Conservation (phyloP, 2,797 vertebrate genomes). For the Gymnothorax javanicus region DNA sequence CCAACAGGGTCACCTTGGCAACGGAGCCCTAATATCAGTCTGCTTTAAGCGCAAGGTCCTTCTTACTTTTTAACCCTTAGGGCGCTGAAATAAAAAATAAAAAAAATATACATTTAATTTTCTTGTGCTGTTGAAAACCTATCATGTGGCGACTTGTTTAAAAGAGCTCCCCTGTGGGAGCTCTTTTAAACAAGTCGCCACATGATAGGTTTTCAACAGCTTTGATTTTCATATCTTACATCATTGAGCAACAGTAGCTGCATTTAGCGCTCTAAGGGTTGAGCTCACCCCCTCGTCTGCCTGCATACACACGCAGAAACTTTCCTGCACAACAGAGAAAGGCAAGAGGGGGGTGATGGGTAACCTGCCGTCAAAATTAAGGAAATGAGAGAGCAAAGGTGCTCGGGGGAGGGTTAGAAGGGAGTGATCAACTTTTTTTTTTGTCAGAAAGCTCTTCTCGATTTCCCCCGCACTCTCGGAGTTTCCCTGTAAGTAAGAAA, state of each 20-base stretch:
- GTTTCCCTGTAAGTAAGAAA: conserved; percentile 21
- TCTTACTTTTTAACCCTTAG: background rate
- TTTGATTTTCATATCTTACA: too few species aligned
- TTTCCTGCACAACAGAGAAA: background rate
- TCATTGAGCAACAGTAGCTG: too few species aligned
- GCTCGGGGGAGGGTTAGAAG: background rate
- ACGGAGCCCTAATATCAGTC: conserved; percentile 54
- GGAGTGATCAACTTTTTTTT: background rate
- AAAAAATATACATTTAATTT: too few species aligned
- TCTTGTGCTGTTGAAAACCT: too few species aligned
- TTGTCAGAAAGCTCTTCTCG: background rate
- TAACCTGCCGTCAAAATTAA: background rate
- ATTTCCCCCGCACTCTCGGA: background rate
- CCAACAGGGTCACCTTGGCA: conserved; percentile 11
- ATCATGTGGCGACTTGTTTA: too few species aligned
- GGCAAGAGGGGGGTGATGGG: background rate
- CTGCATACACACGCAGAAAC: conserved; percentile 9
- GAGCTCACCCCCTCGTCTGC: background rate
- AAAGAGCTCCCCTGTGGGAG: too few species aligned
- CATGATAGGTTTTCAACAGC: too few species aligned
- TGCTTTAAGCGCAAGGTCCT: background rate
- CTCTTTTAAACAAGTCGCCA: too few species aligned
- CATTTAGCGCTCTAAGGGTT: too few species aligned
- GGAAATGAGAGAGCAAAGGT: background rate
- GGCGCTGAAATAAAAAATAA: too few species aligned